phyloP scores from a whole-genome alignment of 2,797 vertebrate species.

The Triplophysa yarkandensis region DNA sequence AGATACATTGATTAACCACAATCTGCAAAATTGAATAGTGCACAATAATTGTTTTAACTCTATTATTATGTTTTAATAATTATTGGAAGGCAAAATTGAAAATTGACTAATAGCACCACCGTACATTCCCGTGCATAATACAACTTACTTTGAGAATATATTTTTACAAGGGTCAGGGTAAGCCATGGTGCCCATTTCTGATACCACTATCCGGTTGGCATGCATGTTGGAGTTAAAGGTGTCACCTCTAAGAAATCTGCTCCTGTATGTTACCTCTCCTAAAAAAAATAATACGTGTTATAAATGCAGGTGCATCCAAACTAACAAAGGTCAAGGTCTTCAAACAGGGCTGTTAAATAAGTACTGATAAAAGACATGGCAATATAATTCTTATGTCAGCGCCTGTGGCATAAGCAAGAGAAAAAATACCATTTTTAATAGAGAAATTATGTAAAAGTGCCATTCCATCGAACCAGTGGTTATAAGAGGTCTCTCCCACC shows the following conservation, averaged over 20 bases:
- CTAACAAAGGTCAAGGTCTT: neutral
- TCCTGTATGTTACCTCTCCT: slow-evolving; percentile 91
- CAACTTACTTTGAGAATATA: slow-evolving; percentile 89
- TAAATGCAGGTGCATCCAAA: neutral
- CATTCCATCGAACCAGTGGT: slow-evolving; percentile 96
- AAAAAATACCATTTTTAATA: slow-evolving; percentile 80
- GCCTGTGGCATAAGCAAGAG: neutral
- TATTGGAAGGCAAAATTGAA: no score
- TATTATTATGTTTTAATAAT: no score
- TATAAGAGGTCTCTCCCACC: slow-evolving; percentile 82
- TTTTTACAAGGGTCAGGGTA: slow-evolving; percentile 95
- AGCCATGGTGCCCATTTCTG: slow-evolving; percentile 98
- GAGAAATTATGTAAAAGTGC: slow-evolving; percentile 91
- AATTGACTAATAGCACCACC: no score
- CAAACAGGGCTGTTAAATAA: neutral
- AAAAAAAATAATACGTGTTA: slow-evolving; percentile 24
- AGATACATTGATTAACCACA: no score
- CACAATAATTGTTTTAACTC: no score
- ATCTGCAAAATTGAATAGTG: no score
- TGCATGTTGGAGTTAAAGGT: slow-evolving; percentile 85
- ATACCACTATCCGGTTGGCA: slow-evolving; percentile 92
- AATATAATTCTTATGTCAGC: neutral
- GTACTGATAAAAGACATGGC: neutral
- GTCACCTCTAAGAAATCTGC: slow-evolving; percentile 87
- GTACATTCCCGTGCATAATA: no score